Evolutionary conservation across 2,888 invertebrate species (phyloP).

Genomic region (Resseliella maxima): DNA sequence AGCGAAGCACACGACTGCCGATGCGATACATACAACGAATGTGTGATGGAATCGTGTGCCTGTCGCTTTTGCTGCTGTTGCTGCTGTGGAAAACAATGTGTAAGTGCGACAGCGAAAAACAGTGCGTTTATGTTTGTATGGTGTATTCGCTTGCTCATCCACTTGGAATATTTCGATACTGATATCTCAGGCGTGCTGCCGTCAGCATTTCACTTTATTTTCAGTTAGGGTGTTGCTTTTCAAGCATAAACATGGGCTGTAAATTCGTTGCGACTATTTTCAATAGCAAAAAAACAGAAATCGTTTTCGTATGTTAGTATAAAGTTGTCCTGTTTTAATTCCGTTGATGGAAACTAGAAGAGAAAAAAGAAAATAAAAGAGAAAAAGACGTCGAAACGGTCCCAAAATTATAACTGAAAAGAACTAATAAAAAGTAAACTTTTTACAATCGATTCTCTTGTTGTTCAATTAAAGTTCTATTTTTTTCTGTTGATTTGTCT

Average conservation of each 20-base stretch:
- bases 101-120: constrained; percentile 3
- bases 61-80: not conserved
- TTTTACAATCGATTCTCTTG: constrained; percentile 1
- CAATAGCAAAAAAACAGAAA: constrained; percentile 35
- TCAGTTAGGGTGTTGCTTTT: constrained; percentile 60
- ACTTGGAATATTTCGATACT: constrained; percentile 33
- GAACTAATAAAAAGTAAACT: constrained; percentile 11
- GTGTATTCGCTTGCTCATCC: constrained; percentile 44
- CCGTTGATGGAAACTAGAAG: not conserved
- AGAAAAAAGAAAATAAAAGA: not conserved
- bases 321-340: constrained; percentile 14
- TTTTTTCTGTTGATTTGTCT: not conserved
- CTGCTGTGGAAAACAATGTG: constrained; percentile 12
- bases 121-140: not conserved
- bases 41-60: not conserved
- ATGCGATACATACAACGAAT: constrained; percentile 13
- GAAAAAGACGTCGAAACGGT: not conserved
- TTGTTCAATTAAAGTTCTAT: not conserved
- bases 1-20: constrained; percentile 17
- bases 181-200: constrained; percentile 54
- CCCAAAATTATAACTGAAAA: not conserved
- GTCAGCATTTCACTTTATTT: constrained; percentile 54
- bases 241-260: constrained; percentile 57
- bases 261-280: constrained; percentile 13
- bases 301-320: constrained; percentile 53